Evolutionary conservation across 2,113 vertebrate species (phyloP).

Genomic region (Furnarius figulus): DNA sequence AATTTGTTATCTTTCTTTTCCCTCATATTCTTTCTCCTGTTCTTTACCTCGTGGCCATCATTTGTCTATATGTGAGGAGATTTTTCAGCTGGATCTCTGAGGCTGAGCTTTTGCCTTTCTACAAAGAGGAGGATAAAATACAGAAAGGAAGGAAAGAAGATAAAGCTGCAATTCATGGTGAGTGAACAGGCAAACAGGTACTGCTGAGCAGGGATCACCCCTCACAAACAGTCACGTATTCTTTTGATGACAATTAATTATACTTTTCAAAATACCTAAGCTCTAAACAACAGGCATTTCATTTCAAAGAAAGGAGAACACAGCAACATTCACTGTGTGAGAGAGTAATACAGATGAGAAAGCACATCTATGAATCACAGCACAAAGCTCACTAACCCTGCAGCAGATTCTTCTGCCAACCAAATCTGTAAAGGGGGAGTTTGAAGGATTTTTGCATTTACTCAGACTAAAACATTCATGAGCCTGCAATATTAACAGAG

Average conservation of each 20-base stretch:
- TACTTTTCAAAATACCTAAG: constrained; percentile 17
- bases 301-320: not conserved
- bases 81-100: not conserved
- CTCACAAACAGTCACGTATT: not conserved
- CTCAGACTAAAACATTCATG: constrained; percentile 39
- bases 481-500: constrained; percentile 9
- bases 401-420: not conserved
- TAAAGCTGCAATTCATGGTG: not conserved
- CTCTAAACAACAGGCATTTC: constrained; percentile 6
- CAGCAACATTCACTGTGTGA: not conserved
- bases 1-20: not conserved
- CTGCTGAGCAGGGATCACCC: not conserved
- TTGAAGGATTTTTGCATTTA: constrained; percentile 35
- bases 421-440: not conserved
- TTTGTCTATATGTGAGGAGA: not conserved
- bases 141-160: not conserved
- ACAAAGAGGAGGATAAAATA: not conserved
- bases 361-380: not conserved
- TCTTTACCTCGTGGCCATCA: not conserved
- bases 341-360: not conserved
- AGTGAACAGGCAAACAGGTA: not conserved
- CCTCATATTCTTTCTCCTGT: not conserved
- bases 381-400: not conserved
- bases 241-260: constrained; percentile 3
- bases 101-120: not conserved